These are phyloP conservation scores for Ceratina calcarata DNA, from an alignment of 1,140 invertebrate genomes.

Conservation along the genomic window DNA sequence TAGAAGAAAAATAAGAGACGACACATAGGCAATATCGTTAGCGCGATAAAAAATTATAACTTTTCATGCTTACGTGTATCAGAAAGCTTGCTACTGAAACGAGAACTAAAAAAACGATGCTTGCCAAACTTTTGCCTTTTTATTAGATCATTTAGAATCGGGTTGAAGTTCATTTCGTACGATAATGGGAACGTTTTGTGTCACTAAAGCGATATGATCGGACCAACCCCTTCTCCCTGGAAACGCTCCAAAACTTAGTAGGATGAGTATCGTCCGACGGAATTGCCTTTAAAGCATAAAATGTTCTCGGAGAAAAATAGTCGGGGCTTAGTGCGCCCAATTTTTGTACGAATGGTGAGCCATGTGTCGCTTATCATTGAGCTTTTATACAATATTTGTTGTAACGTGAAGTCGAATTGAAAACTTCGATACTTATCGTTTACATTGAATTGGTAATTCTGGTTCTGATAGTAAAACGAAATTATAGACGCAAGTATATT, in stretches of 20 bases:
- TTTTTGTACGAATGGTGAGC: neutral
- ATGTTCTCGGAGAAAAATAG: constrained; percentile 50
- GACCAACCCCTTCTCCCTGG: constrained; percentile 64
- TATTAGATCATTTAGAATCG: constrained; percentile 71
- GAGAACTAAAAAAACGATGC: constrained; percentile 35
- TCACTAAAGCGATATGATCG: constrained; percentile 74
- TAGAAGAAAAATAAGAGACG: too few species aligned
- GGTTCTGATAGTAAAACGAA: too few species aligned
- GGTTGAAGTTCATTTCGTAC: constrained; percentile 70
- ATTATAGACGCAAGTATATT: too few species aligned
- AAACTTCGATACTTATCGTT: too few species aligned
- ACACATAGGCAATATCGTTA: neutral
- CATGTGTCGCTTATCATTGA: too few species aligned
- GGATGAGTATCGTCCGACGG: constrained; percentile 69
- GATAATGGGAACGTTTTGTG: constrained; percentile 73
- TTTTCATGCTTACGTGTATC: neutral
- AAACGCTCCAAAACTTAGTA: constrained; percentile 68
- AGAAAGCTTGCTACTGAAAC: constrained; percentile 19
- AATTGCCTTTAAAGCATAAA: constrained; percentile 69
- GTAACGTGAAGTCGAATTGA: too few species aligned
- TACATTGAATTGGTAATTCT: too few species aligned
- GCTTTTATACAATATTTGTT: too few species aligned
- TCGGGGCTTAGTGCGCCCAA: constrained; percentile 14
- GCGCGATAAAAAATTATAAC: too few species aligned
- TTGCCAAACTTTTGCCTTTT: constrained; percentile 67